A percentile compares a stretch with the other conserved stretches of the same genome.
phyloP scores from a whole-genome alignment of 2,888 invertebrate species.

The Catonia carolina region DNA sequence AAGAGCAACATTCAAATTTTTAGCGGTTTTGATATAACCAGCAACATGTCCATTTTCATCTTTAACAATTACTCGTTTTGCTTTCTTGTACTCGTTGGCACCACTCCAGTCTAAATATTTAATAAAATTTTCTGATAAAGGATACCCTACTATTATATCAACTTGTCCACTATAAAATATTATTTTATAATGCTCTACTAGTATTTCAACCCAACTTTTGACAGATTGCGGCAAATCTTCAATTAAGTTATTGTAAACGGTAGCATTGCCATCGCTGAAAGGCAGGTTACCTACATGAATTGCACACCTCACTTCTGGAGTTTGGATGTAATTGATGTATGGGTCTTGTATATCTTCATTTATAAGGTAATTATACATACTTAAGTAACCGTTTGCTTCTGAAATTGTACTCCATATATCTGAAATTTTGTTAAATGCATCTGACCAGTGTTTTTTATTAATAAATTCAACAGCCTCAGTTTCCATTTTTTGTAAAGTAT shows the following conservation, averaged over 20 bases:
- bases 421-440: constrained; percentile 57
- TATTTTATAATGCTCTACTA: constrained; percentile 60
- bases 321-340: too few species aligned
- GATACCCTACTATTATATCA: constrained; percentile 85
- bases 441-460: constrained; percentile 52
- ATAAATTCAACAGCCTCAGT: constrained; percentile 53
- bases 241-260: constrained; percentile 63
- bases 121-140: constrained; percentile 72
- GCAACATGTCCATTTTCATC: constrained; percentile 51
- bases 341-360: too few species aligned
- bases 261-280: constrained; percentile 48
- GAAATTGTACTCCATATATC: constrained; percentile 7
- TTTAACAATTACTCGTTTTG: constrained; percentile 63
- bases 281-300: constrained; percentile 78
- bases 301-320: too few species aligned
- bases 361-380: too few species aligned
- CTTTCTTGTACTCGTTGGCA: constrained; percentile 56
- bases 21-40: constrained; percentile 65
- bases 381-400: neutral
- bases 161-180: constrained; percentile 85
- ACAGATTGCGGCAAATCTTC: constrained; percentile 76
- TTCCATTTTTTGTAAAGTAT: constrained; percentile 56
- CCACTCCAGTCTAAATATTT: constrained; percentile 61
- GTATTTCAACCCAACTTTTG: constrained; percentile 60
- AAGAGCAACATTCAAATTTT: constrained; percentile 63